Evolutionary conservation across 2,113 vertebrate genomes (phyloP), one percentile per base, ranked within the genome.

Genomic region (Tor tambroides): DNA sequence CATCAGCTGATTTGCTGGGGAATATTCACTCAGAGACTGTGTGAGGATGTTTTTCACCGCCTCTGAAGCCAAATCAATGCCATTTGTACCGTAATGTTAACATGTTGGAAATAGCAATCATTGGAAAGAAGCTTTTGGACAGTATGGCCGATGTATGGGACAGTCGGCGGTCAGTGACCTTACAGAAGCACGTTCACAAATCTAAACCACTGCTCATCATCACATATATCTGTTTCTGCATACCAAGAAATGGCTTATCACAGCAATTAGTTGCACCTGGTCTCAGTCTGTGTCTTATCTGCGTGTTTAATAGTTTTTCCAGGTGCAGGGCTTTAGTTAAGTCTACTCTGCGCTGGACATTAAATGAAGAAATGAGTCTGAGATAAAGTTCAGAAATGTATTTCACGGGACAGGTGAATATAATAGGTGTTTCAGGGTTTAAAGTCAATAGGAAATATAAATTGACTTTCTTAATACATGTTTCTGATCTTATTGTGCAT

Each of bases 231-330:
- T 91, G 87, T 90, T 87, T 91, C 91, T 93, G 93, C 94, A 94
- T 94, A 91, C 93, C 93, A 93, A 93, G 92, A 93, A 87, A 72
- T 82, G 85, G 87, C 91, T 94, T 92, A 90, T 87, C 90, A 89
- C 75, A 59, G 87, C 92, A 91, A 91, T 91, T 90, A 93, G 91
- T 89, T 92, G 92, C 94, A 95, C 94, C 93, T 93, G 93, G 93
- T 90, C 92, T 88, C 85, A 92, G 90, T 92, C 78, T 63, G 54
- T 69, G 80, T 88, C 92, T 94, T 94, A 93, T 94, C 93, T 67
- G 72, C 49, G 87, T 90, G 85, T 91, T 89, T 80, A 92, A 90
- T 86, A 77, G 91, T 91, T 91, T 92, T 84, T 86, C 90, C 93
- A 93, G 92, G 90, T 94, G 92, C 93, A 92, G 89, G 91, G 93